Base-by-base conservation (phyloP, 2,797 vertebrate species). In the Sebastes ruberrimus region DNA sequence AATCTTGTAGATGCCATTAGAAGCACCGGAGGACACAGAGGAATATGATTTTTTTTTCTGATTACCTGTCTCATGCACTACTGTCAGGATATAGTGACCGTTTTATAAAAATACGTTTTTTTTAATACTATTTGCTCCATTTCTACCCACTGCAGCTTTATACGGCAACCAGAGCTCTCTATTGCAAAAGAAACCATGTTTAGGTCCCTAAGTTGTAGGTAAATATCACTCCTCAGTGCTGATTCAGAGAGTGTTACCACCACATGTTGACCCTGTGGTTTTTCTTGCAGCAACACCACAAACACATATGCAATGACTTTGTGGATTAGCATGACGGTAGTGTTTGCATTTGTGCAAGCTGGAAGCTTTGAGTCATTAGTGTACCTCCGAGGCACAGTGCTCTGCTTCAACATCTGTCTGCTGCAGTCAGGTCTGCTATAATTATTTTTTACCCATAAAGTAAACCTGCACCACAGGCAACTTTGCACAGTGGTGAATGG, bases 241-340 rank as follows among this genome's bases (percentile, higher is more conserved):
- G 82, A 86, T 66, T 81, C 69, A 81, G 74, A 52, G 22, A 23
- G 25, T 8, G 22, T 80, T 30, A 5, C 16, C 46, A 18, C 42
- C 23, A 16, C 35, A 27, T 38, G 11, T 22, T 60, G 52, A 20
- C 13, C 5, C 18, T 85, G 87, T 80, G 86, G 84, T 81, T 84
- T 75, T 5, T 89, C 42, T 87, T 86, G 83, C 86, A 82, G 71
- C 76, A 80, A 61, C 61, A 71, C 68, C 55, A n/a, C 61, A 53
- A 46, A 71, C 30, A 71, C 62, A 30, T 18, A 22, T 42, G 74
- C 74, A 79, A 27, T 38, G 59, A 30, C 22, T 27, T 57, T 63
- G 67, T 62, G 32, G 28, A 18, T 16, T 53, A 66, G 67, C 61
- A 73, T 52, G 28, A 63, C 5, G 5, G 16, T 32, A 77, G 20